Conservation (phyloP, 2,113 vertebrate genomes). For the Chionis minor region DNA sequence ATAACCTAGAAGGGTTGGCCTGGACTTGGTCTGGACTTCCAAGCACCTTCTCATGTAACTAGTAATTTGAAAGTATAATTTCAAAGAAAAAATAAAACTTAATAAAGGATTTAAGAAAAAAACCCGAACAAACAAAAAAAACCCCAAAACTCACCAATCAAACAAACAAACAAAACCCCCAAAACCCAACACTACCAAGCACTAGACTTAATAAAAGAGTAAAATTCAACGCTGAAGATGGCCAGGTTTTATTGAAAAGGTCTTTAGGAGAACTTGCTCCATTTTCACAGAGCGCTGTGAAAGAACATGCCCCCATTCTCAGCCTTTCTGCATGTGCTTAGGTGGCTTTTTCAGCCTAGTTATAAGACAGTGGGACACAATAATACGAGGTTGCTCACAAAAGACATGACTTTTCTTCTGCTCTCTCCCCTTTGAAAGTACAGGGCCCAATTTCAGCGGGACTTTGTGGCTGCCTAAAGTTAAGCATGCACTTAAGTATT, state of each 20-base stretch:
- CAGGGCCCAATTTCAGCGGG: neutral
- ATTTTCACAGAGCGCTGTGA: neutral
- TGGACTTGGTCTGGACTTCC: neutral
- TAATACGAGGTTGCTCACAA: neutral
- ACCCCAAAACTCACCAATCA: neutral
- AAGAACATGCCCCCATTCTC: neutral
- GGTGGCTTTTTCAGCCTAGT: neutral
- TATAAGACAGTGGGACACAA: neutral
- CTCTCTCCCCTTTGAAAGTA: neutral
- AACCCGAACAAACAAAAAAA: neutral
- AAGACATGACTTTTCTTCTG: neutral
- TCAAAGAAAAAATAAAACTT: neutral
- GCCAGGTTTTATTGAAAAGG: neutral
- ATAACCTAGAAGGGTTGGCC: neutral
- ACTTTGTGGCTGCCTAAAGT: neutral
- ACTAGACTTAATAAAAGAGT: neutral
- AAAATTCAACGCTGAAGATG: neutral
- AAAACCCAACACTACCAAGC: neutral
- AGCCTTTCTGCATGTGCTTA: neutral
- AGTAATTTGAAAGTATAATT: neutral
- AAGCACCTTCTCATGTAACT: neutral
- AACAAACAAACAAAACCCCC: neutral
- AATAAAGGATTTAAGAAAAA: neutral
- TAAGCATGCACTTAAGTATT: neutral
- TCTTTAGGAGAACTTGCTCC: neutral